Conservation (phyloP, 2,888 invertebrate genomes). For the Lagria hirta region DNA sequence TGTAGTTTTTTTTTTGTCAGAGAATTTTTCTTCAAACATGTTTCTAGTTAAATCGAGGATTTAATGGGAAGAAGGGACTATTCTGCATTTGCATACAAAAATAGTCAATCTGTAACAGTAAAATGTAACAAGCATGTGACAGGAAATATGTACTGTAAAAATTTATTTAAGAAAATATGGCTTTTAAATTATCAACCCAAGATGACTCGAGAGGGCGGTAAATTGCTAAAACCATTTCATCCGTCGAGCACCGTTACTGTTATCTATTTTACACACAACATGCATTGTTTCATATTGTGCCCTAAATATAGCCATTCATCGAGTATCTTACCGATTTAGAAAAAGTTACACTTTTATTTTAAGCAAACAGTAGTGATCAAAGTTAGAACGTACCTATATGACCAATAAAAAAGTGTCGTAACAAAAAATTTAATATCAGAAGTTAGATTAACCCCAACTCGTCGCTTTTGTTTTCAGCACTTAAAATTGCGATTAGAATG, state of each 20-base stretch:
- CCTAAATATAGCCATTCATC: slow-evolving; percentile 4
- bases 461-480: no score
- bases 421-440: no score
- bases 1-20: no score
- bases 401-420: no score
- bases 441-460: no score
- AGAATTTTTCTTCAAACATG: slow-evolving; percentile 7
- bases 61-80: slow-evolving; percentile 8
- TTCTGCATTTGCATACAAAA: slow-evolving; percentile 41
- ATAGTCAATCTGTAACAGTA: slow-evolving; percentile 51
- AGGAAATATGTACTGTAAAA: slow-evolving; percentile 55
- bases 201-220: slow-evolving; percentile 44
- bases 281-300: neutral
- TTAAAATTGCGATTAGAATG: slow-evolving; percentile 25
- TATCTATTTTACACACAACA: neutral
- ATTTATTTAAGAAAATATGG: slow-evolving; percentile 49
- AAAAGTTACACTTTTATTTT: no score
- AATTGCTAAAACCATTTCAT: slow-evolving; percentile 36
- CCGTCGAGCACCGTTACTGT: no score
- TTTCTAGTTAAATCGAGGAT: slow-evolving; percentile 14
- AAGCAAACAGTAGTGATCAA: no score
- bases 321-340: no score
- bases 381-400: no score
- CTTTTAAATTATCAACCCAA: slow-evolving; percentile 45
- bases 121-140: slow-evolving; percentile 51